These are phyloP conservation scores for Hydrotaea cyrtoneurina DNA, from an alignment of 2,888 invertebrate species.

Conservation along the genomic window DNA sequence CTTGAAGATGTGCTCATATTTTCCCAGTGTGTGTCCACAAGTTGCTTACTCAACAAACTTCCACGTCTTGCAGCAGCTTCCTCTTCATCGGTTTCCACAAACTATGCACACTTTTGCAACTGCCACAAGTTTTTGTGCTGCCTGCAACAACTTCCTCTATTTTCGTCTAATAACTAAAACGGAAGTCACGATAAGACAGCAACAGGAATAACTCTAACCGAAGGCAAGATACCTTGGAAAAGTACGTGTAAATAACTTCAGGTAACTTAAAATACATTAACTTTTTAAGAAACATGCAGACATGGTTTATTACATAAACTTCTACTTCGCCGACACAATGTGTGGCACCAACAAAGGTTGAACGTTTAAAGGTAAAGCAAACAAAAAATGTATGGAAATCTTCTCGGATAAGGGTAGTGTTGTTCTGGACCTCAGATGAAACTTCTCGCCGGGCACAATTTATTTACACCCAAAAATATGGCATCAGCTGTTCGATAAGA, in stretches of 20 bases:
- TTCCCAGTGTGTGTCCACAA: constrained; percentile 39
- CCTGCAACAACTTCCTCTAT: constrained; percentile 6
- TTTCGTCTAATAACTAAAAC: constrained; percentile 19
- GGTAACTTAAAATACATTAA: not conserved
- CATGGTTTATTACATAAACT: too few species aligned
- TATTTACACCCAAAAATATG: too few species aligned
- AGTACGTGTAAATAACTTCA: constrained; percentile 42
- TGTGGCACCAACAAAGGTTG: too few species aligned
- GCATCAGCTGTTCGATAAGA: too few species aligned
- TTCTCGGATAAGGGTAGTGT: too few species aligned
- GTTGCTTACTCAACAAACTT: constrained; percentile 40
- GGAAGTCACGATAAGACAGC: constrained; percentile 36
- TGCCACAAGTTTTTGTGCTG: not conserved
- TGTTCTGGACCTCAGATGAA: too few species aligned
- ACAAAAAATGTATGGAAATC: too few species aligned
- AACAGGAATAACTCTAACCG: not conserved
- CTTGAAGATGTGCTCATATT: constrained; percentile 28
- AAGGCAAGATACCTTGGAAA: constrained; percentile 10
- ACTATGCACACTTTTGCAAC: not conserved
- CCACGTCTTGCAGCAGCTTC: not conserved
- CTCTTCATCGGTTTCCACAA: not conserved
- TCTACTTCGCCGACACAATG: too few species aligned
- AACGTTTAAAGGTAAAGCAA: too few species aligned
- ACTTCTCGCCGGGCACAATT: too few species aligned
- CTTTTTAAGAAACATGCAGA: too few species aligned